These are phyloP conservation scores for Drosophila nigromelanica DNA, from an alignment of 1,140 invertebrate species.

Conservation along the genomic window DNA sequence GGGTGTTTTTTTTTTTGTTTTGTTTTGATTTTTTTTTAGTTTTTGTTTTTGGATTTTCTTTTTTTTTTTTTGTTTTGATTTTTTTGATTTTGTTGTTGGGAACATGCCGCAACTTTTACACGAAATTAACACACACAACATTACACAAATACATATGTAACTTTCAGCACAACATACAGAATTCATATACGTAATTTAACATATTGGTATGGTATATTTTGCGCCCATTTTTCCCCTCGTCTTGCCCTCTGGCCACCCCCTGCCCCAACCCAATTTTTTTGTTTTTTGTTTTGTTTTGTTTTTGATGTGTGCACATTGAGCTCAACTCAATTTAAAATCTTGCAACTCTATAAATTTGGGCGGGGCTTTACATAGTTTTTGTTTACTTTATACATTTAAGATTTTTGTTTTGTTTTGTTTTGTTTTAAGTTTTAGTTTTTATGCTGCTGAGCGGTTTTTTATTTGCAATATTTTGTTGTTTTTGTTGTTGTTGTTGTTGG, in stretches of 20 bases:
- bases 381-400: slow-evolving; percentile 56
- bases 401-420: slow-evolving; percentile 38
- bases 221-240: background rate
- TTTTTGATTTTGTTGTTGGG: slow-evolving; percentile 7
- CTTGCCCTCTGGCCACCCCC: background rate
- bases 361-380: slow-evolving; percentile 17
- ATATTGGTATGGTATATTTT: slow-evolving; percentile 33
- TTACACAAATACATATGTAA: slow-evolving; percentile 70
- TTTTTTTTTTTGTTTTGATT: slow-evolving; percentile 1
- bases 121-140: slow-evolving; percentile 69
- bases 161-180: slow-evolving; percentile 78
- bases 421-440: slow-evolving; percentile 24
- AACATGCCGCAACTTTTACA: slow-evolving; percentile 72
- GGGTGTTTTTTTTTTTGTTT: slow-evolving; percentile 12
- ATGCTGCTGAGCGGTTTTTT: slow-evolving; percentile 5
- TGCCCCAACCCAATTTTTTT: background rate
- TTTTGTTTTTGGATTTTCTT: slow-evolving; percentile 6
- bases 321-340: slow-evolving; percentile 39
- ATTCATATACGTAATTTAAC: slow-evolving; percentile 74
- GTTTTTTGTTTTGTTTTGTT: too few species aligned
- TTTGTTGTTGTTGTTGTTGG: slow-evolving; percentile 38
- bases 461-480: slow-evolving; percentile 8
- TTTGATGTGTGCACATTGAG: slow-evolving; percentile 18
- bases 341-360: background rate
- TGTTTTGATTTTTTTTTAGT: slow-evolving; percentile 4